phyloP scores from a whole-genome alignment of 64 coral and sea anemone genomes.

The Catalaphyllia jardinei region DNA sequence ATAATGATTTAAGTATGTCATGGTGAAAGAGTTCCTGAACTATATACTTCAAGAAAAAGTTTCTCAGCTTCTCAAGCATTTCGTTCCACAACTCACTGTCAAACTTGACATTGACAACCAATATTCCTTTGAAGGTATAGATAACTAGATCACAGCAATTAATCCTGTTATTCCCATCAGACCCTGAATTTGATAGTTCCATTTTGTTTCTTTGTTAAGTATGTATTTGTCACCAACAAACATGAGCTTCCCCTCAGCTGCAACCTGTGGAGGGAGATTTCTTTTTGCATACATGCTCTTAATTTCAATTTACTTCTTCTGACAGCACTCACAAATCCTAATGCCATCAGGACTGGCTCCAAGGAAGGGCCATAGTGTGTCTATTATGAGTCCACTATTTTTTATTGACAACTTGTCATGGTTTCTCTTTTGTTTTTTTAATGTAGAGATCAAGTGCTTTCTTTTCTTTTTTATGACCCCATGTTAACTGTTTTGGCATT shows the following conservation, averaged over 20 bases:
- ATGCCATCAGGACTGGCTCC: constrained; percentile 32
- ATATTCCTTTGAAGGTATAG: constrained; percentile 20
- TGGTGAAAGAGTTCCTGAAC: constrained; percentile 20
- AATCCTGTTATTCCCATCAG: constrained; percentile 12
- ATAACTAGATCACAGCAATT: constrained; percentile 3
- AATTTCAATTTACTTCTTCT: constrained; percentile 34
- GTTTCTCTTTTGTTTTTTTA: constrained; percentile 21
- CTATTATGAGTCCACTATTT: constrained; percentile 30
- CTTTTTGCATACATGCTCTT: constrained; percentile 55
- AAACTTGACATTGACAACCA: constrained; percentile 19
- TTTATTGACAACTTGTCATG: constrained; percentile 10
- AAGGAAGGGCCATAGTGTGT: constrained; percentile 32
- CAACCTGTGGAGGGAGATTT: constrained; percentile 39
- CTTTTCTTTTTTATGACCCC: constrained; percentile 32
- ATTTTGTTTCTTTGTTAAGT: constrained; percentile 16
- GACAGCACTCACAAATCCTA: constrained; percentile 32
- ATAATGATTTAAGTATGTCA: constrained; percentile 28
- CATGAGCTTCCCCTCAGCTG: constrained; percentile 27
- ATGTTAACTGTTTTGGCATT: constrained; percentile 21
- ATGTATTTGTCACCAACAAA: neutral
- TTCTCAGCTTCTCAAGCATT: constrained; percentile 20
- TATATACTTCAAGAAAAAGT: neutral
- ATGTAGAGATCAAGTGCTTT: neutral
- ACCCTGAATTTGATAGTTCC: constrained; percentile 22
- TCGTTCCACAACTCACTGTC: constrained; percentile 24